Percentiles rank a stretch among this genome's conserved stretches.
Evolutionary conservation across 2,113 vertebrate genomes (phyloP).

Genomic region (Stigmatopora argus): DNA sequence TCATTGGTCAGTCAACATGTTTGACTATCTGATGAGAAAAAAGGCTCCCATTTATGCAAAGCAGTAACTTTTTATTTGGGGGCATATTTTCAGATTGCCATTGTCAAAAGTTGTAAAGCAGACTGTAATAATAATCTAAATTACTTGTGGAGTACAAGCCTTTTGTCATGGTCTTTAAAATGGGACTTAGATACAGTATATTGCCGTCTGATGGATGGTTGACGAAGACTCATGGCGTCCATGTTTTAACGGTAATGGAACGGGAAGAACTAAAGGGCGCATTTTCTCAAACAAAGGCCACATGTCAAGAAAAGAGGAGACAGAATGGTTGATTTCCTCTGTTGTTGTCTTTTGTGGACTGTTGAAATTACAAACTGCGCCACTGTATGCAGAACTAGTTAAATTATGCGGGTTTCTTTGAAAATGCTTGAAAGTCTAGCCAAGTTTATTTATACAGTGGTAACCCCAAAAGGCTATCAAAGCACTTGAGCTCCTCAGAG

Average conservation of each 20-base stretch:
- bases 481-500: not conserved
- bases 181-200: not conserved
- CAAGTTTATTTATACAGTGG: not conserved
- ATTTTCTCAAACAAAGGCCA: slow-evolving; percentile 6
- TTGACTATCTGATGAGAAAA: not conserved
- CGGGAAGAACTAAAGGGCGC: not conserved
- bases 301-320: not conserved
- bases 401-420: not conserved
- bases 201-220: not conserved
- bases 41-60: not conserved
- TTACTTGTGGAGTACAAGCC: not conserved
- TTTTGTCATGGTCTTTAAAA: not conserved
- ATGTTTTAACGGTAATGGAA: not conserved
- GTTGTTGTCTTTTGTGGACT: not conserved
- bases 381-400: not conserved
- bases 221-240: not conserved
- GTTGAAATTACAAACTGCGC: not conserved
- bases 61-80: not conserved
- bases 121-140: not conserved
- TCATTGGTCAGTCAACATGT: not conserved
- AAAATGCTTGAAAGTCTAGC: not conserved
- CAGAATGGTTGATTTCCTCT: not conserved
- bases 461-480: not conserved
- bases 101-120: not conserved
- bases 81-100: not conserved